phyloP scores from a whole-genome alignment of 2,797 vertebrate genomes.

The Poeciliopsis paucimaculata region DNA sequence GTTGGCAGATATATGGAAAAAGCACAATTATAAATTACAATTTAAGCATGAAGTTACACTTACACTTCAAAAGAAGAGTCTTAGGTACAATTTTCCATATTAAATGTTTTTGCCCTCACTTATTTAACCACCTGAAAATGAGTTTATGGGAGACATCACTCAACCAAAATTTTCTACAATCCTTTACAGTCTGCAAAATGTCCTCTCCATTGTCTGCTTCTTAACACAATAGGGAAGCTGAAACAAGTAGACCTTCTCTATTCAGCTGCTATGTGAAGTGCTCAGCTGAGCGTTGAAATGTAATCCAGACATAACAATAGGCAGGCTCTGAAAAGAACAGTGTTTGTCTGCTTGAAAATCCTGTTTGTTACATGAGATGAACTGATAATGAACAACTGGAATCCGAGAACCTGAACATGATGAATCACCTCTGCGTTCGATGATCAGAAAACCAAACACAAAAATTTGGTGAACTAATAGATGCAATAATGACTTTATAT shows the following conservation, averaged over 20 bases:
- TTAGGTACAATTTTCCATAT: neutral
- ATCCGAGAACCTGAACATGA: slow-evolving; percentile 35
- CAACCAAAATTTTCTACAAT: slow-evolving; percentile 47
- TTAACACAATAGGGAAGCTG: slow-evolving; percentile 52
- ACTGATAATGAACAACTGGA: slow-evolving; percentile 51
- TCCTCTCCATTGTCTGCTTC: slow-evolving; percentile 44
- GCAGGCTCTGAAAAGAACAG: slow-evolving; percentile 24
- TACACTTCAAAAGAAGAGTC: too few species aligned
- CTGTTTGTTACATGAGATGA: slow-evolving; percentile 57
- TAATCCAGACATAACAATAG: slow-evolving; percentile 65
- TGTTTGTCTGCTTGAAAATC: slow-evolving; percentile 47
- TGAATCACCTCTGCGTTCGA: slow-evolving; percentile 34
- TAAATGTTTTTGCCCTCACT: neutral
- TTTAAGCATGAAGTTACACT: too few species aligned
- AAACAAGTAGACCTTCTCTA: slow-evolving; percentile 53
- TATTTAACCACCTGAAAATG: neutral
- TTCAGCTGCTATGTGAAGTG: slow-evolving; percentile 22
- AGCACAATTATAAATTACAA: neutral
- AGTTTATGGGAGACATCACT: slow-evolving; percentile 26
- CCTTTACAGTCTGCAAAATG: slow-evolving; percentile 55
- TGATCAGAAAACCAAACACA: slow-evolving; percentile 28
- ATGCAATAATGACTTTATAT: slow-evolving; percentile 44
- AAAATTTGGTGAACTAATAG: slow-evolving; percentile 29
- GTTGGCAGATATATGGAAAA: neutral
- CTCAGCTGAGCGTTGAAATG: slow-evolving; percentile 55